These are phyloP conservation scores for Gnathonemus longibarbis DNA, from an alignment of 2,113 vertebrate genomes.

Conservation along the genomic window DNA sequence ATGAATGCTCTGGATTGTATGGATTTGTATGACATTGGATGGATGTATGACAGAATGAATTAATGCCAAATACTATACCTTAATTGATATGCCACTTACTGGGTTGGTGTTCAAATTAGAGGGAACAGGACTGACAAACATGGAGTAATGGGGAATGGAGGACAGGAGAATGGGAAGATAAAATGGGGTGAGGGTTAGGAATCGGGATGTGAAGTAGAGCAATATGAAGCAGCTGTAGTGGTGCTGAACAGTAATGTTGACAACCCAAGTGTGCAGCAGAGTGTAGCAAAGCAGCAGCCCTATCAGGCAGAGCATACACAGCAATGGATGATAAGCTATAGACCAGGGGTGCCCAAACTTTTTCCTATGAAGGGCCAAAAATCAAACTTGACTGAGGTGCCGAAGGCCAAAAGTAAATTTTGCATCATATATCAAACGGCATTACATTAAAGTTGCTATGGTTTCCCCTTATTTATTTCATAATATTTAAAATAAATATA, in stretches of 20 bases:
- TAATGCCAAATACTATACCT: background rate
- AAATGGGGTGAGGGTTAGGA: background rate
- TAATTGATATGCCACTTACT: background rate
- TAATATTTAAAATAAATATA: too few species aligned
- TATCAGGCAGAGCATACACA: background rate
- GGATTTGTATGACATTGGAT: background rate
- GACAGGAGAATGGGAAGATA: background rate
- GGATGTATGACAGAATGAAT: background rate
- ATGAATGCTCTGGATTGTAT: background rate
- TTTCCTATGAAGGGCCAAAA: too few species aligned
- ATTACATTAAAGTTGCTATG: too few species aligned
- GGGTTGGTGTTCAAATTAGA: background rate
- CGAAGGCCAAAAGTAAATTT: too few species aligned
- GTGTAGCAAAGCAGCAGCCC: background rate
- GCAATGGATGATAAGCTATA: background rate
- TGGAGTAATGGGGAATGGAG: background rate
- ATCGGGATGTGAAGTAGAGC: background rate
- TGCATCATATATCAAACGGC: too few species aligned
- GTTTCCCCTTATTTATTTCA: too few species aligned
- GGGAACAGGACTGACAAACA: background rate
- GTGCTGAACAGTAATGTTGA: background rate
- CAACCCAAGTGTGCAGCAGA: background rate
- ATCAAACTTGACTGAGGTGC: too few species aligned
- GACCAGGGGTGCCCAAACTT: too few species aligned
- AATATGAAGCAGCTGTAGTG: background rate